phyloP scores from a whole-genome alignment of 2,113 vertebrate genomes.

The Gymnarchus niloticus region DNA sequence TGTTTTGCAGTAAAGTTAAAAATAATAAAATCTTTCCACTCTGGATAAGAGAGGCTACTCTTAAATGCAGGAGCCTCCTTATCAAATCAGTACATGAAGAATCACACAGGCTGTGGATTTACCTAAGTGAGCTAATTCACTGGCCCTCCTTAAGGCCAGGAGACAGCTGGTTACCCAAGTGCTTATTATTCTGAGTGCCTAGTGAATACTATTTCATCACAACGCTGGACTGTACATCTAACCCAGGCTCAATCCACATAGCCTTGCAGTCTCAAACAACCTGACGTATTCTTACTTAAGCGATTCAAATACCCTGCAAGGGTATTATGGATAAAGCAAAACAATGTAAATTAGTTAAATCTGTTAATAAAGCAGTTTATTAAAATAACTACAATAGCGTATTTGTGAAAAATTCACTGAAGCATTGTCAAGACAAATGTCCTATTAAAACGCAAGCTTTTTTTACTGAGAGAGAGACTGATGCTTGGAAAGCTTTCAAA shows the following conservation, averaged over 20 bases:
- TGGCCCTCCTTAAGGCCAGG: neutral
- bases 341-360: neutral
- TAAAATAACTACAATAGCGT: neutral
- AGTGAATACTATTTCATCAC: neutral
- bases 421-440: no score
- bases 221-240: neutral
- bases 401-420: neutral
- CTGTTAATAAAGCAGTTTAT: neutral
- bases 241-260: neutral
- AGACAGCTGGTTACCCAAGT: neutral
- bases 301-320: neutral
- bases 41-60: neutral
- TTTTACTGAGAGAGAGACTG: neutral
- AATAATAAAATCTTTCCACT: neutral
- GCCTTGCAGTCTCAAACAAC: neutral
- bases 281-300: neutral
- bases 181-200: neutral
- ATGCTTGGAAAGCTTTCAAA: neutral
- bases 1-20: neutral
- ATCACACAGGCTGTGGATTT: neutral
- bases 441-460: neutral
- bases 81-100: neutral
- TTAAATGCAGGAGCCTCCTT: neutral
- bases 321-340: neutral
- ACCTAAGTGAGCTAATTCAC: neutral